These are phyloP conservation scores for Brachyptera putata DNA, from an alignment of 2,888 invertebrate species.

Conservation along the genomic window DNA sequence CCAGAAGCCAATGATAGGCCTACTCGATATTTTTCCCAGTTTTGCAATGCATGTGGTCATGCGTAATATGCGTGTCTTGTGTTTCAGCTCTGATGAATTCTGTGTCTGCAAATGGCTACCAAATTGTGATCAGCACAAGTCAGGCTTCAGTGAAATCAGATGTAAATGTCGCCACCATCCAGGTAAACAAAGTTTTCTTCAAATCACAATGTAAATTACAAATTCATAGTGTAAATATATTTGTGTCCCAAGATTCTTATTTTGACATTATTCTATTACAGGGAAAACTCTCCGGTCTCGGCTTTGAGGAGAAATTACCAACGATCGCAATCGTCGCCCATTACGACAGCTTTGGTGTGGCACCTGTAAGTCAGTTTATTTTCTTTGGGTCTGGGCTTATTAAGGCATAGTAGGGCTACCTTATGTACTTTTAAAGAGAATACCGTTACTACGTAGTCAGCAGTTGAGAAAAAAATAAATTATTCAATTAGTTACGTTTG, in stretches of 20 bases:
- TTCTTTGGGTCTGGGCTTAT: background rate
- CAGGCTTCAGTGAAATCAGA: slow-evolving; percentile 68
- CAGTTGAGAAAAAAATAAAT: no score
- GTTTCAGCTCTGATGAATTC: slow-evolving; percentile 69
- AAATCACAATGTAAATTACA: no score
- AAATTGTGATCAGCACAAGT: slow-evolving; percentile 77
- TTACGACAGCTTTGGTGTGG: slow-evolving; percentile 86
- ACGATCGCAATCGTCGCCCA: slow-evolving; percentile 89
- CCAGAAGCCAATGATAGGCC: no score
- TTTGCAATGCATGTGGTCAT: no score
- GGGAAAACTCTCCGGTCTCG: slow-evolving; percentile 72
- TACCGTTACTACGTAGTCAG: no score
- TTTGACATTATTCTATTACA: no score
- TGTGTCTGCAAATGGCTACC: slow-evolving; percentile 92
- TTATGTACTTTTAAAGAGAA: no score
- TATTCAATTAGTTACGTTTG: no score
- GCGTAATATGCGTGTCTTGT: slow-evolving; percentile 19
- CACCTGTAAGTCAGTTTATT: slow-evolving; percentile 67
- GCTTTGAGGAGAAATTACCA: slow-evolving; percentile 67
- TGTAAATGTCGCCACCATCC: slow-evolving; percentile 76
- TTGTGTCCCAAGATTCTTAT: no score
- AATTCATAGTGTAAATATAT: no score
- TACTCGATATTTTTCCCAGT: no score
- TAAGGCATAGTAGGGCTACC: no score
- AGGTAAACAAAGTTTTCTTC: slow-evolving; percentile 42